Percentiles rank a stretch among this genome's conserved stretches.
phyloP scores from a whole-genome alignment of 2,888 invertebrate genomes.

The Platycheirus rosarum region DNA sequence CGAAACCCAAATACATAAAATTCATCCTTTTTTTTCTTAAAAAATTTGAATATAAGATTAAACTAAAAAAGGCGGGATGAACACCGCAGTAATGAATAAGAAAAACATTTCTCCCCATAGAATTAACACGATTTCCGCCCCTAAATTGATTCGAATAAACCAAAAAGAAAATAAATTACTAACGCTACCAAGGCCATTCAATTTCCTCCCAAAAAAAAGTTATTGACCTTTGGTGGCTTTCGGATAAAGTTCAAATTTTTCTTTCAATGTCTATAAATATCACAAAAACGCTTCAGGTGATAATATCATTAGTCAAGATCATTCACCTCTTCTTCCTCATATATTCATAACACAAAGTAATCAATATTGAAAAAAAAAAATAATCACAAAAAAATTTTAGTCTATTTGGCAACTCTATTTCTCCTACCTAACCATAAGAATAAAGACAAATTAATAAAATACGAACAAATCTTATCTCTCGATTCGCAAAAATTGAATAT shows the following conservation, averaged over 20 bases:
- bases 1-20: too few species aligned
- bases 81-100: too few species aligned
- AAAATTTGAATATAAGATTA: too few species aligned
- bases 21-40: too few species aligned
- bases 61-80: too few species aligned
- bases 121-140: too few species aligned
- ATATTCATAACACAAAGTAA: background rate
- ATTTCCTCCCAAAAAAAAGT: constrained; percentile 1
- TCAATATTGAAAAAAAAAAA: constrained; percentile 16
- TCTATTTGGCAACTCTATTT: constrained; percentile 51
- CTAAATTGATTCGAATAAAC: too few species aligned
- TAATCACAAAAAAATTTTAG: background rate
- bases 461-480: constrained; percentile 59
- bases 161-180: too few species aligned
- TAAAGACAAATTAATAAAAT: constrained; percentile 23
- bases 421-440: constrained; percentile 1
- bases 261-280: background rate
- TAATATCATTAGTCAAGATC: constrained; percentile 9
- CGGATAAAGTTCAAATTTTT: too few species aligned
- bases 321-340: constrained; percentile 21
- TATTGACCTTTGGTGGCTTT: too few species aligned
- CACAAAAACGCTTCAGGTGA: background rate
- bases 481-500: constrained; percentile 55
- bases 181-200: background rate
- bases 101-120: too few species aligned